Evolutionary conservation across 2,113 vertebrate species (phyloP).

Genomic region (Sinocyclocheilus grahami): DNA sequence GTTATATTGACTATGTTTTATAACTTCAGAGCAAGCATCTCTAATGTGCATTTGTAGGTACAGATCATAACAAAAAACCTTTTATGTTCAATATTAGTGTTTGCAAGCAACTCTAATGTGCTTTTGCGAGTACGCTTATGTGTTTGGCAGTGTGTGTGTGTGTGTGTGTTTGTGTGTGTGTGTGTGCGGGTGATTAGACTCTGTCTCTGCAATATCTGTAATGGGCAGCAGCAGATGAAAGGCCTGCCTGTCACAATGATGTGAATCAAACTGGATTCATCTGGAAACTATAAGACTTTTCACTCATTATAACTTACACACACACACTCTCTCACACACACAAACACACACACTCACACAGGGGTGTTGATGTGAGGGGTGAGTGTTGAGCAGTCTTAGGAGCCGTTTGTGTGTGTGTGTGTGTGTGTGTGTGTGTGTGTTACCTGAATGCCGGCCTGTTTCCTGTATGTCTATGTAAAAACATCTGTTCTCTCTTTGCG

Average conservation of each 20-base stretch:
- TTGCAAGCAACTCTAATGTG: neutral
- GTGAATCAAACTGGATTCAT: conserved; percentile 56
- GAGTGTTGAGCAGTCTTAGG: conserved; percentile 35
- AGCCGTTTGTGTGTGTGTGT: conserved; percentile 3
- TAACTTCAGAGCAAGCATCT: neutral
- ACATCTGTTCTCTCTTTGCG: conserved; percentile 56
- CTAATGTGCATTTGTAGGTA: neutral
- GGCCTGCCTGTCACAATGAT: conserved; percentile 55
- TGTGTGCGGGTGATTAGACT: conserved; percentile 33
- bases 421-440: conserved; percentile 24
- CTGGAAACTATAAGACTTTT: conserved; percentile 62
- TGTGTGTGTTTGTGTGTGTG: conserved; percentile 42
- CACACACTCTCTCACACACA: conserved; percentile 33
- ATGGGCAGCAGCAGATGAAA: conserved; percentile 62
- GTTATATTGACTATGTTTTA: neutral
- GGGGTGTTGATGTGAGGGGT: conserved; percentile 31
- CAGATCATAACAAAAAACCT: neutral
- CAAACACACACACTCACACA: neutral
- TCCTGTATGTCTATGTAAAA: conserved; percentile 34
- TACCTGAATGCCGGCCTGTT: conserved; percentile 44
- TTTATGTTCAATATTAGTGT: neutral
- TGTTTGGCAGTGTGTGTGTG: conserved; percentile 15
- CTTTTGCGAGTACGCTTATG: neutral
- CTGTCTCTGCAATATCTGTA: conserved; percentile 58
- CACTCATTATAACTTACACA: conserved; percentile 61